Base-by-base conservation (phyloP, 2,888 invertebrate genomes). In the Nysson spinosus region DNA sequence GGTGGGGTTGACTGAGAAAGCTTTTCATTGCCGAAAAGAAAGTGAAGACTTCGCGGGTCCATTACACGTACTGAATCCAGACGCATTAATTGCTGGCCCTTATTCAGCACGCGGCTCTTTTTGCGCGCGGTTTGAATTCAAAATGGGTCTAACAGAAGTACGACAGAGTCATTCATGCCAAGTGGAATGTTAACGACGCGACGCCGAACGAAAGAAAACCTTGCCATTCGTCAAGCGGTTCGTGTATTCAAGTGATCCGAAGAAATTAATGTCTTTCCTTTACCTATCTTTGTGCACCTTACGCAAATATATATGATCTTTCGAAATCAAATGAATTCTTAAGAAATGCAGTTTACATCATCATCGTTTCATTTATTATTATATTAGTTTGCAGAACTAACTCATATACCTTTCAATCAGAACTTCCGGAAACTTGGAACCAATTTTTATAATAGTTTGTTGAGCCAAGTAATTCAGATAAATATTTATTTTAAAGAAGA, bases 231-330 rank as follows among this genome's bases (percentile, higher is more conserved):
- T 68, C 64, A 65, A 63, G 66, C 51, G 47, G 55, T 24, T 43
- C 26, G 16, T 19, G 49, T 51, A 62, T 68, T 70, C 57, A 66
- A 19, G 32, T 22, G 56, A 24, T 51, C 58, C 56, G 63, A 60
- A 44, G 51, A 62, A 75, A 75, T 76, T 69, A 75, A 73, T 71
- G 60, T 63, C 49, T 57, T 34, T 49, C 34, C 37, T 35, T 32
- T 28, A 19, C 40, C n/a, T 28, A 26, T 17, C 30, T 34, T n/a
- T 32, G 22, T 22, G 49, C 34, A 39, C 46, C 43, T 43, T 22
- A 42, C n/a, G n/a, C n/a, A n/a, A n/a, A n/a, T n/a, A n/a, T n/a
- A n/a, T n/a, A n/a, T n/a, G n/a, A n/a, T n/a, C n/a, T n/a, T n/a
- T n/a, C n/a, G n/a, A n/a, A n/a, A n/a, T n/a, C n/a, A n/a, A n/a